Conservation (phyloP, 2,797 vertebrate genomes). For the Serranus cabrilla region DNA sequence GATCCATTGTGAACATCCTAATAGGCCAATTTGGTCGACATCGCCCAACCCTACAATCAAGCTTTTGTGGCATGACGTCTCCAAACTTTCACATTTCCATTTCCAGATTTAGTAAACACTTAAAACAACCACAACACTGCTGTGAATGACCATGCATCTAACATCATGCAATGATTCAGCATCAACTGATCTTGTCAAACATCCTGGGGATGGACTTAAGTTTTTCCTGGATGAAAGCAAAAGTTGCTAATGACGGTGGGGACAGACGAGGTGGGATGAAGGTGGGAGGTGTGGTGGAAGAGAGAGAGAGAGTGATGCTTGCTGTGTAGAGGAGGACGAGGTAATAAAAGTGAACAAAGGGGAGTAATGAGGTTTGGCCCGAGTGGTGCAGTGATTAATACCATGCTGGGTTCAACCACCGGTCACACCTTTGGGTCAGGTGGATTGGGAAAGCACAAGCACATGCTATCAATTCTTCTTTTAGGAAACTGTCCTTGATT, state of each 20-base stretch:
- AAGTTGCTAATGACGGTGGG: conserved; percentile 26
- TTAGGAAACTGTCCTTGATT: conserved; percentile 3
- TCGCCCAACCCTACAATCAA: too few relatives aligned
- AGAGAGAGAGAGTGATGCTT: conserved; percentile 10
- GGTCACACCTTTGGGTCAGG: conserved; percentile 66
- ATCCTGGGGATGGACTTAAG: neutral
- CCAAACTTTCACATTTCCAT: too few relatives aligned
- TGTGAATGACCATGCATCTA: too few relatives aligned
- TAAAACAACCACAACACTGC: neutral
- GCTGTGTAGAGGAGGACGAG: conserved; percentile 43
- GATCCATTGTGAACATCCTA: too few relatives aligned
- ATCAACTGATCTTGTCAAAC: neutral
- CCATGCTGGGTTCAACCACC: conserved; percentile 63
- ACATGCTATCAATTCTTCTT: conserved; percentile 26
- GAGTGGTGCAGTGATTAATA: conserved; percentile 67
- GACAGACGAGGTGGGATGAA: conserved; percentile 12
- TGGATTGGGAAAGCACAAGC: conserved; percentile 32
- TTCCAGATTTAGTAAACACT: neutral
- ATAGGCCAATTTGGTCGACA: too few relatives aligned
- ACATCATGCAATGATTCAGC: neutral
- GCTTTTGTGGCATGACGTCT: too few relatives aligned
- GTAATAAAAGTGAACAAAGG: conserved; percentile 66
- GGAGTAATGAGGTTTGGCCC: conserved; percentile 67
- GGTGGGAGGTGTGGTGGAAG: conserved; percentile 13
- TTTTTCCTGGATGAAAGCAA: neutral